phyloP scores from a whole-genome alignment of 2,797 vertebrate species.

The Danio choprae region DNA sequence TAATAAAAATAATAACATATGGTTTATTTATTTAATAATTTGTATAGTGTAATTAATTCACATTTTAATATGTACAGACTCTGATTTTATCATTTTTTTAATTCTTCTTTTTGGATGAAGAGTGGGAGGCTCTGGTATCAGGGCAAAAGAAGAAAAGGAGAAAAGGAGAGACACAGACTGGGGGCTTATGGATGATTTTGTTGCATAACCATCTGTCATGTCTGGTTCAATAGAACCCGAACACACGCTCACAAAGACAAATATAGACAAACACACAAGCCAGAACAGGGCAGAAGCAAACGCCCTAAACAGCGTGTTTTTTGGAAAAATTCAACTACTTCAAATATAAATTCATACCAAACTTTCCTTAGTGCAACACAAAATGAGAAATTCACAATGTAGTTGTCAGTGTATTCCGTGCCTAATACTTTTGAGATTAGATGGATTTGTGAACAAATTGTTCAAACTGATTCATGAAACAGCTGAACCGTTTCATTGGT shows the following conservation, averaged over 20 bases:
- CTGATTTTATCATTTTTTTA: too few relatives aligned
- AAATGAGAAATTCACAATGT: too few relatives aligned
- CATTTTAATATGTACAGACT: too few relatives aligned
- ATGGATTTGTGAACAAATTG: too few relatives aligned
- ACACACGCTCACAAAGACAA: slow-evolving; percentile 38
- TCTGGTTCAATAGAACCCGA: slow-evolving; percentile 41
- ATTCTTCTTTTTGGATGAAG: background rate
- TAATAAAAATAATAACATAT: too few relatives aligned
- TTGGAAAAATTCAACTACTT: background rate
- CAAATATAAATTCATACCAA: background rate
- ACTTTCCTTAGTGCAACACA: too few relatives aligned
- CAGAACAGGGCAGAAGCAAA: background rate
- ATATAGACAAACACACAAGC: slow-evolving; percentile 36
- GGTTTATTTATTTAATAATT: too few relatives aligned
- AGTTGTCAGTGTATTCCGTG: too few relatives aligned
- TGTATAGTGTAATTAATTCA: too few relatives aligned
- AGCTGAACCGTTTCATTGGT: too few relatives aligned
- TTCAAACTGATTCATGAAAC: too few relatives aligned
- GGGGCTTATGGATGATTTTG: slow-evolving; percentile 53
- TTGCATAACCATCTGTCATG: slow-evolving; percentile 63
- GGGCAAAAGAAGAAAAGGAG: slow-evolving; percentile 2
- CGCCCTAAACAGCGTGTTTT: background rate
- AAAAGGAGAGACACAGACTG: slow-evolving; percentile 41
- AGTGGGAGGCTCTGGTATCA: background rate
- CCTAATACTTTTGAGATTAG: too few relatives aligned